Conservation (phyloP, 2,797 vertebrate species). For the Neosilurus mollespiculum region DNA sequence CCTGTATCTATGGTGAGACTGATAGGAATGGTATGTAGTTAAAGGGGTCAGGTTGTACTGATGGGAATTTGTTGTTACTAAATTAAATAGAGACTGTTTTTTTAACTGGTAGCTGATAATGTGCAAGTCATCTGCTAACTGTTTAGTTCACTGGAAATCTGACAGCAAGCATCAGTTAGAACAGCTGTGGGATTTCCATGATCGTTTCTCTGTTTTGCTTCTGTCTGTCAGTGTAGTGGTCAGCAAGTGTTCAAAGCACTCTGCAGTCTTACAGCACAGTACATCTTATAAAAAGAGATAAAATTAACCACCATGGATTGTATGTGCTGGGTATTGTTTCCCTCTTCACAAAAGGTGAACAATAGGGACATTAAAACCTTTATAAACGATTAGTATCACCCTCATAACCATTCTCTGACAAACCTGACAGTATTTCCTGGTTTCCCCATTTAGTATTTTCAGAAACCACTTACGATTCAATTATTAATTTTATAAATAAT, state of each 20-base stretch:
- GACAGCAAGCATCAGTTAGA: constrained; percentile 47
- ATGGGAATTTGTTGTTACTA: background rate
- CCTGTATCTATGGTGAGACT: background rate
- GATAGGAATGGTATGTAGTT: background rate
- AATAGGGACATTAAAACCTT: constrained; percentile 23
- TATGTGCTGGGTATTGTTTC: background rate
- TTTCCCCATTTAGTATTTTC: background rate
- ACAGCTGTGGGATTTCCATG: constrained; percentile 29
- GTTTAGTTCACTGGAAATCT: constrained; percentile 4
- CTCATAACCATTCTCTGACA: background rate
- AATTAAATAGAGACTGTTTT: constrained; percentile 46
- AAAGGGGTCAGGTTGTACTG: constrained; percentile 59
- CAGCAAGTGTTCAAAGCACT: constrained; percentile 50
- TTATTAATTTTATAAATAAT: background rate
- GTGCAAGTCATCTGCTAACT: constrained; percentile 37
- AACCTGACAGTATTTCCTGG: background rate
- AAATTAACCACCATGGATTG: constrained; percentile 51
- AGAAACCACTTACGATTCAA: background rate
- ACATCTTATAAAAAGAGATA: constrained; percentile 60
- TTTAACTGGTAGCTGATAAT: constrained; percentile 52
- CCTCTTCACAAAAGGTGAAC: background rate
- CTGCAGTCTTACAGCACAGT: constrained; percentile 54
- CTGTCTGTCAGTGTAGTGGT: constrained; percentile 17
- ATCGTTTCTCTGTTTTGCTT: constrained; percentile 54
- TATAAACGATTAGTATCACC: background rate